These are phyloP conservation scores for Hirtodrosophila duncani DNA, from an alignment of 2,888 invertebrate genomes.

Conservation along the genomic window DNA sequence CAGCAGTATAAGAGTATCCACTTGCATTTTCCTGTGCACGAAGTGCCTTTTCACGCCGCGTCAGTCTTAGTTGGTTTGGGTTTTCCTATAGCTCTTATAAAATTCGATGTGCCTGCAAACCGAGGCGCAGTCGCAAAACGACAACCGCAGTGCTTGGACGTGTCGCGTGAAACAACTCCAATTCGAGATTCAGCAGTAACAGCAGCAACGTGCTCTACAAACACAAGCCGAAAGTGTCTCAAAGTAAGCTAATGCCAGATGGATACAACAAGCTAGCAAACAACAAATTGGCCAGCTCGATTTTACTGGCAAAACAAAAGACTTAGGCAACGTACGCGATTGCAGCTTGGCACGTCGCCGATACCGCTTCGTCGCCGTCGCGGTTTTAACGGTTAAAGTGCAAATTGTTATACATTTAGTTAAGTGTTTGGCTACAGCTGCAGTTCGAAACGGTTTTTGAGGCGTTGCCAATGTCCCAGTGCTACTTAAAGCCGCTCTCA, in stretches of 20 bases:
- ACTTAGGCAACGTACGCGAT: constrained; percentile 63
- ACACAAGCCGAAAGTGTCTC: constrained; percentile 31
- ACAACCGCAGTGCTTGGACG: constrained; percentile 56
- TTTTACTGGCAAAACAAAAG: constrained; percentile 44
- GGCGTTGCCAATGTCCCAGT: constrained; percentile 29
- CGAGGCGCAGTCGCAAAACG: constrained; percentile 57
- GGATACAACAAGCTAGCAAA: constrained; percentile 25
- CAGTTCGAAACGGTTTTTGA: constrained; percentile 10
- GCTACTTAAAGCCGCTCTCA: too few relatives aligned
- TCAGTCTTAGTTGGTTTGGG: constrained; percentile 13
- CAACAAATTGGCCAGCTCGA: constrained; percentile 38
- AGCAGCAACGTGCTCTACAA: constrained; percentile 3
- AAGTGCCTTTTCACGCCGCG: constrained; percentile 15
- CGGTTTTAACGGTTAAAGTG: constrained; percentile 58
- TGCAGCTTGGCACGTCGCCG: constrained; percentile 36
- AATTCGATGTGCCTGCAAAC: constrained; percentile 50
- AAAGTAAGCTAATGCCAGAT: constrained; percentile 57
- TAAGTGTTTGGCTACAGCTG: constrained; percentile 15
- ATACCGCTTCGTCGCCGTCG: constrained; percentile 6
- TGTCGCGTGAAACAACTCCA: constrained; percentile 40
- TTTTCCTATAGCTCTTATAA: constrained; percentile 53
- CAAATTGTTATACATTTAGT: constrained; percentile 46
- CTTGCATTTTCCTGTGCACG: constrained; percentile 10
- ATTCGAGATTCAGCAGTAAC: constrained; percentile 2
- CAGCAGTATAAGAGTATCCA: constrained; percentile 50